These are phyloP conservation scores for Leptestheria dahalacensis DNA, from an alignment of 1,140 invertebrate genomes.

Conservation along the genomic window DNA sequence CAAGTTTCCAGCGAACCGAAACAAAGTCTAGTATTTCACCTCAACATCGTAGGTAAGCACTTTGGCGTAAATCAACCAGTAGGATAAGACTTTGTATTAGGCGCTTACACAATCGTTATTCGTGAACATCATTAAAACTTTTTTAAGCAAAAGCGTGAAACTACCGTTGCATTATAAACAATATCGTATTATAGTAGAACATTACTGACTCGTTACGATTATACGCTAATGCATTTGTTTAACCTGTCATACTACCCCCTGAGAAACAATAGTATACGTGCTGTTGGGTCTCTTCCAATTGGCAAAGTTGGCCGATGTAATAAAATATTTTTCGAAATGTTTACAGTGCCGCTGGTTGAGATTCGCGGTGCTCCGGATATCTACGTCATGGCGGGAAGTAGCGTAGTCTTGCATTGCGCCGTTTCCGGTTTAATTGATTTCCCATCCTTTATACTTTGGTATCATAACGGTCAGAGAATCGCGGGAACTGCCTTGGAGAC, in stretches of 20 bases:
- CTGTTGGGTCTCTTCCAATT: no score
- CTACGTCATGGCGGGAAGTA: constrained; percentile 14
- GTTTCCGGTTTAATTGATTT: constrained; percentile 13
- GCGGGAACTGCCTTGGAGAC: neutral
- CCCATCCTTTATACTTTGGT: constrained; percentile 13
- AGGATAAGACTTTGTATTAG: no score
- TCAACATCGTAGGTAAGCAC: constrained; percentile 63
- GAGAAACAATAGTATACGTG: no score
- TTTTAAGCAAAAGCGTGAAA: no score
- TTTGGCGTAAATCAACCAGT: neutral
- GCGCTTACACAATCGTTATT: no score
- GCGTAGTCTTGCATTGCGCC: constrained; percentile 8
- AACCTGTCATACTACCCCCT: no score
- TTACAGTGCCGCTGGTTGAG: constrained; percentile 10
- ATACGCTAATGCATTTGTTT: neutral
- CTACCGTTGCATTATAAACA: no score
- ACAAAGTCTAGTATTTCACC: constrained; percentile 72
- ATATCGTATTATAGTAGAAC: no score
- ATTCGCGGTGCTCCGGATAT: constrained; percentile 13
- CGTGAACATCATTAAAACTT: no score
- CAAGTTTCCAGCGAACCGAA: constrained; percentile 85
- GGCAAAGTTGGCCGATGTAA: no score
- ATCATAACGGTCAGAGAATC: constrained; percentile 7
- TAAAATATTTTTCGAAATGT: neutral
- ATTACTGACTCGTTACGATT: no score